These are phyloP conservation scores for Chromoteleia sp. DNA, from an alignment of 2,888 invertebrate species.

Conservation along the genomic window DNA sequence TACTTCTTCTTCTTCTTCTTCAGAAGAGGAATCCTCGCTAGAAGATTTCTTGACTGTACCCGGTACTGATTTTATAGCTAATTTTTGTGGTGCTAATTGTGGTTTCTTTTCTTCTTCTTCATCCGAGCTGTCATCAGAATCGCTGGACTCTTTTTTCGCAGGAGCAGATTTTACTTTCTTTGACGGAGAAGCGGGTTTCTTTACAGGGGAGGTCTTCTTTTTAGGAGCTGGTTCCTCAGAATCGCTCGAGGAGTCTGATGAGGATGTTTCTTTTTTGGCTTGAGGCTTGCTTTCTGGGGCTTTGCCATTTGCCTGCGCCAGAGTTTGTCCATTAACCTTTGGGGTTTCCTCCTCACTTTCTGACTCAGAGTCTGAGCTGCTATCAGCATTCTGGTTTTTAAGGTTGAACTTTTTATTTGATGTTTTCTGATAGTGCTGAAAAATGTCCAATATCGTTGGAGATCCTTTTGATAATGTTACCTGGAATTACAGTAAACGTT, in stretches of 20 bases:
- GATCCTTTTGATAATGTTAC: constrained; percentile 88
- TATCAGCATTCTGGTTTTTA: constrained; percentile 75
- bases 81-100: background rate
- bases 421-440: constrained; percentile 86
- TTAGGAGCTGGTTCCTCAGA: constrained; percentile 30
- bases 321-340: constrained; percentile 76
- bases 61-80: constrained; percentile 50
- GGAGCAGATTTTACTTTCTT: constrained; percentile 10
- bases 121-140: constrained; percentile 79
- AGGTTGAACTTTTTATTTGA: constrained; percentile 85
- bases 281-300: constrained; percentile 62
- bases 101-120: constrained; percentile 75
- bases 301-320: constrained; percentile 74
- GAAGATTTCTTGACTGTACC: constrained; percentile 33
- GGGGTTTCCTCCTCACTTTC: constrained; percentile 74
- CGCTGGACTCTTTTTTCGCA: constrained; percentile 79
- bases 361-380: constrained; percentile 82
- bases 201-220: background rate
- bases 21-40: constrained; percentile 64
- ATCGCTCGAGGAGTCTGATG: constrained; percentile 27
- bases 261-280: constrained; percentile 55
- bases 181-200: background rate
- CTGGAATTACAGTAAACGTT: constrained; percentile 87
- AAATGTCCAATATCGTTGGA: constrained; percentile 88
- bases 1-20: constrained; percentile 49